Evolutionary conservation across 2,888 invertebrate genomes (phyloP), one percentile per base, ranked within the genome.

Genomic region (Drosophila barbarae): DNA sequence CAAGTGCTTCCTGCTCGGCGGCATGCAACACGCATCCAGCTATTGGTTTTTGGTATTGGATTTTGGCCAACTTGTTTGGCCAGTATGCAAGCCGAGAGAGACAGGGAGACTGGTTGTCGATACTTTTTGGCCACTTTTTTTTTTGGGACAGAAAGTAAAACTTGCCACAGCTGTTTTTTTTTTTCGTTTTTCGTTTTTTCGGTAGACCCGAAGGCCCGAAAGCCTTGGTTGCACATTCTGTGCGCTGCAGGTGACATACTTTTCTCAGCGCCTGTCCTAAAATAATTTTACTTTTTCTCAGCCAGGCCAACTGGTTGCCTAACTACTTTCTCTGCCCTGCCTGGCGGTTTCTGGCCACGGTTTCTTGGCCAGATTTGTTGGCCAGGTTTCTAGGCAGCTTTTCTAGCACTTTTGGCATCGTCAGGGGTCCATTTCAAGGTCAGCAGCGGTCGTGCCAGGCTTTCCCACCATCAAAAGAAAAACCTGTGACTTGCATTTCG

Each of bases 211-310:
- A 54, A 60, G 41, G 23, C 41, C 35, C 30, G 50, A 50, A 57
- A 52, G 60, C 60, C 64, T 60, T 66, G 64, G 66, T 54, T 60
- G 71, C 44, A 30, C 28, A 44, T 30, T 30, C 30, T 47, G 46
- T 21, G 32, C 46, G 13, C 46, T 76, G 79, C 78, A 79, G 82
- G 78, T 82, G 78, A 79, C 78, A 79, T 67, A 82, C 82, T 78
- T 79, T 76, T 76, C 69, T 73, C 47, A 63, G 64, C 49, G 68
- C 71, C 70, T 76, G 78, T 82, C 78, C 78, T 76, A 79, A 76
- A 79, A 82, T 78, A 81, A 79, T 79, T 79, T 79, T 78, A 77
- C 83, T 82, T 82, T 79, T 79, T 68, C 76, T 66, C 49, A 72
- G 71, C 59, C 35, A 42, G 12, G 32, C 41, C 76, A 79, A 79